These are phyloP conservation scores for Danio jaintianensis DNA, from an alignment of 2,797 vertebrate species.

Conservation along the genomic window DNA sequence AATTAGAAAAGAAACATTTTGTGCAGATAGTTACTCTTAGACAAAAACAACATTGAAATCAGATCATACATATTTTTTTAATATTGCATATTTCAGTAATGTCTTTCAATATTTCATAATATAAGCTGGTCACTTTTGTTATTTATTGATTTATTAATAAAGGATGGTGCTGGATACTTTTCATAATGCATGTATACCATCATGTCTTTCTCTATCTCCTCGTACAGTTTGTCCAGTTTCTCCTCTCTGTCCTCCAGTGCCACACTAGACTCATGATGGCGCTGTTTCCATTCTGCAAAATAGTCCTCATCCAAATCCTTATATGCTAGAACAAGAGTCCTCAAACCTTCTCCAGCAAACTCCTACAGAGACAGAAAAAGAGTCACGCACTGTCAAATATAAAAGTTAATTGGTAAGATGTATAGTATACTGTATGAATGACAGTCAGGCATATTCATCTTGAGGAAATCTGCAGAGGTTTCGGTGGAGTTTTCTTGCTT, in stretches of 20 bases:
- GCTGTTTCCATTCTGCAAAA: constrained; percentile 83
- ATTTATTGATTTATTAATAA: not conserved
- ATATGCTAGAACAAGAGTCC: constrained; percentile 90
- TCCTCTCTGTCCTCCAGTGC: constrained; percentile 82
- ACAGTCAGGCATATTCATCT: not conserved
- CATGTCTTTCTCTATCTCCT: constrained; percentile 92
- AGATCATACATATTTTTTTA: not conserved
- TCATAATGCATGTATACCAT: constrained; percentile 73
- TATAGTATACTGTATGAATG: not conserved
- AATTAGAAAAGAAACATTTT: too few relatives aligned
- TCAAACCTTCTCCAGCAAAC: constrained; percentile 91
- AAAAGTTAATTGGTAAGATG: not conserved
- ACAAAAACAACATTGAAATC: not conserved
- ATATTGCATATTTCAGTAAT: not conserved
- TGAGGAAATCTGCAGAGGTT: not conserved
- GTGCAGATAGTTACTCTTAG: too few relatives aligned
- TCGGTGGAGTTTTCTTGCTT: not conserved
- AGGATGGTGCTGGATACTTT: not conserved
- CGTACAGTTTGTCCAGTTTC: constrained; percentile 83
- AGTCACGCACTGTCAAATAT: not conserved
- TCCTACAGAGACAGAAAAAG: constrained; percentile 76
- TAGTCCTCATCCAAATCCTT: constrained; percentile 85
- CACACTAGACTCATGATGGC: constrained; percentile 86
- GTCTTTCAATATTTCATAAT: not conserved
- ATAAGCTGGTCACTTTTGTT: not conserved